A percentile compares a stretch with the other conserved stretches of the same genome.
Conservation (phyloP, 2,113 vertebrate species). For the Syrrhaptes paradoxus region DNA sequence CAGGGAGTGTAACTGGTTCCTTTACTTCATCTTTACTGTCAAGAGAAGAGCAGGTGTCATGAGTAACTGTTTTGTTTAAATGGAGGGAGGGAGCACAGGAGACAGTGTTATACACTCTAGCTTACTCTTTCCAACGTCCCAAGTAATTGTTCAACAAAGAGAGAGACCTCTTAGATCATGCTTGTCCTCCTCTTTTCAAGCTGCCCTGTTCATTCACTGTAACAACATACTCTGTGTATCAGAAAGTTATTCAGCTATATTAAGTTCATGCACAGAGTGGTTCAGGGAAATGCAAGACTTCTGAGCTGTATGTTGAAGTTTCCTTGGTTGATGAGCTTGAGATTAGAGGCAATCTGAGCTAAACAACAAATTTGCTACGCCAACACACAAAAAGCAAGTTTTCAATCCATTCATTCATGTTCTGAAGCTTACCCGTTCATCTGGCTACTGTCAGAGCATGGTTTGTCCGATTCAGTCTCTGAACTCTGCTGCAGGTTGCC, state of each 20-base stretch:
- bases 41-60: neutral
- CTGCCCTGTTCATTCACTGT: neutral
- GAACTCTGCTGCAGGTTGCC: conserved; percentile 20
- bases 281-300: neutral
- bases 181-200: neutral
- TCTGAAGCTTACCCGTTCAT: conserved; percentile 63
- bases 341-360: neutral
- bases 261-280: neutral
- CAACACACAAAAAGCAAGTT: neutral
- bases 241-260: neutral
- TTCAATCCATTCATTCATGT: neutral
- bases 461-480: neutral
- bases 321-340: neutral
- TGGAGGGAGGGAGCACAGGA: neutral
- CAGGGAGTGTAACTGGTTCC: conserved; percentile 75
- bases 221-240: neutral
- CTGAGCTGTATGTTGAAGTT: neutral
- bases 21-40: conserved; percentile 65
- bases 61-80: neutral
- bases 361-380: neutral
- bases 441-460: neutral
- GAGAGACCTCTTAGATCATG: neutral
- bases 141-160: neutral
- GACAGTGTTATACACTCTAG: accelerated
- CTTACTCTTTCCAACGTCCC: neutral